A percentile compares a stretch with the other conserved stretches of the same genome.
Conservation (phyloP, 2,888 invertebrate species). For the Cheilosia scutellata region DNA sequence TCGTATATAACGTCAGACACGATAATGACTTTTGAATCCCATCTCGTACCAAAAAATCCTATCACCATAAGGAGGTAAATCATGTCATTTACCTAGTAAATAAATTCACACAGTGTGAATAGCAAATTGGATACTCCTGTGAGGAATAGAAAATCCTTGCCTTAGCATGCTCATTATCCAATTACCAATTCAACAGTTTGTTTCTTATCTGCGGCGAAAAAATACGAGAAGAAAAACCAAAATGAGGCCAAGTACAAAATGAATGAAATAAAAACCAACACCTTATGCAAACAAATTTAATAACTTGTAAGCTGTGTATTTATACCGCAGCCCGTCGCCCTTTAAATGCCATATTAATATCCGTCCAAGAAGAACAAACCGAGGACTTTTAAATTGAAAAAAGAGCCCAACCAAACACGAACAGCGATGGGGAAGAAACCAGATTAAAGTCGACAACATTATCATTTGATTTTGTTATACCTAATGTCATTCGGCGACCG, state of each 20-base stretch:
- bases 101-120: conserved; percentile 25
- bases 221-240: conserved; percentile 8
- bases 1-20: too few species aligned
- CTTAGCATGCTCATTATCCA: conserved; percentile 71
- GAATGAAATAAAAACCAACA: conserved; percentile 43
- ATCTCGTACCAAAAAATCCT: too few species aligned
- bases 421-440: conserved; percentile 22
- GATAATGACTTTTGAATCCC: too few species aligned
- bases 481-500: conserved; percentile 54
- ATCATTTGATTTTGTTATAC: conserved; percentile 64
- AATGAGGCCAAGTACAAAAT: not conserved
- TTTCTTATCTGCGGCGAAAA: conserved; percentile 41
- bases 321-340: conserved; percentile 27
- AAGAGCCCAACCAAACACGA: conserved; percentile 9
- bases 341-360: conserved; percentile 65
- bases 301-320: conserved; percentile 59
- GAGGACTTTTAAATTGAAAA: conserved; percentile 22
- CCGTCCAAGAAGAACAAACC: conserved; percentile 18
- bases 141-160: conserved; percentile 28
- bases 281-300: conserved; percentile 70
- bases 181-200: conserved; percentile 70
- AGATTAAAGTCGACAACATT: conserved; percentile 65
- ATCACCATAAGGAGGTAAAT: conserved; percentile 18
- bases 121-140: conserved; percentile 60
- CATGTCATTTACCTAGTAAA: conserved; percentile 62